Conservation (phyloP, 2,113 vertebrate genomes). For the Gallinago undulata region DNA sequence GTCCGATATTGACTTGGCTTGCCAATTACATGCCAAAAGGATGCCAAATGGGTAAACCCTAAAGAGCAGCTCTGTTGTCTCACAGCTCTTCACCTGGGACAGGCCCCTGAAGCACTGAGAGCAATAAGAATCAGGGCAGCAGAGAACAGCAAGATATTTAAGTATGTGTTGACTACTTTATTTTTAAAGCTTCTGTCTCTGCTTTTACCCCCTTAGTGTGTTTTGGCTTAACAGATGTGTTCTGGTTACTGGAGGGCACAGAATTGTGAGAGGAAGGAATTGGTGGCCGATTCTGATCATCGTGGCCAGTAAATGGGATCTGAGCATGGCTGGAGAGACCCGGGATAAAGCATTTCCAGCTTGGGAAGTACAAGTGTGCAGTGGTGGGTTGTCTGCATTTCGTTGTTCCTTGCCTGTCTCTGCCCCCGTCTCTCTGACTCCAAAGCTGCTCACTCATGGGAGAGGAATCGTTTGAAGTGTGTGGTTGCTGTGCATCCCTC, state of each 20-base stretch:
- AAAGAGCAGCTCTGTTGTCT: not conserved
- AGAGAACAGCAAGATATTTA: not conserved
- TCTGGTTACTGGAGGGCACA: not conserved
- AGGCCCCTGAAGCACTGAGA: not conserved
- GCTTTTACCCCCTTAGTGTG: not conserved
- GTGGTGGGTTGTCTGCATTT: not conserved
- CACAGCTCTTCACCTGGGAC: not conserved
- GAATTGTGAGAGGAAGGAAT: not conserved
- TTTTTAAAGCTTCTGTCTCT: not conserved
- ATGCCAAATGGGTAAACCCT: not conserved
- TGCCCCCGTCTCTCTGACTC: not conserved
- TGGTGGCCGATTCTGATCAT: not conserved
- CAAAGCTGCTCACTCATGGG: rapidly evolving
- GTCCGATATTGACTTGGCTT: not conserved
- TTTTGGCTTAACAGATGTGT: not conserved
- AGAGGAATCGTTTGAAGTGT: not conserved
- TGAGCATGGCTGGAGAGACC: not conserved
- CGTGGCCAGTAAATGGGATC: not conserved
- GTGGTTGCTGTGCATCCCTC: not conserved
- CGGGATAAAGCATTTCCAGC: not conserved
- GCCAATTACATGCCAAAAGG: not conserved
- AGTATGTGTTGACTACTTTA: not conserved
- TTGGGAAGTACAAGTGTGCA: not conserved
- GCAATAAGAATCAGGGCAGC: not conserved
- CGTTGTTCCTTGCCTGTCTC: not conserved